Conservation (phyloP, 2,888 invertebrate genomes). For the Empis stercorea region DNA sequence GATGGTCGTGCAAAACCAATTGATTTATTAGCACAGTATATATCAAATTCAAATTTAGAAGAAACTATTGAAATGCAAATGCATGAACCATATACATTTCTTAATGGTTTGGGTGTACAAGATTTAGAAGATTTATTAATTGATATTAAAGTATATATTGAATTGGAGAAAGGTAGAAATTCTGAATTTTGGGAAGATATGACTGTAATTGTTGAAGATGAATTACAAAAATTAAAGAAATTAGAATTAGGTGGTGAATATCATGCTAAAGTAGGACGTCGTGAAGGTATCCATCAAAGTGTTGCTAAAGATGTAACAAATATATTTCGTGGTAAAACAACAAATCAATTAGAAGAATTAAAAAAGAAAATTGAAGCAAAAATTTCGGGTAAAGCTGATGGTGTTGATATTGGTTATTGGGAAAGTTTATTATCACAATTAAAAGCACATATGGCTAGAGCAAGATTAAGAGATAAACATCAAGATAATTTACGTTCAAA, state of each 20-base stretch:
- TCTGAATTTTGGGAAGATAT: slow-evolving; percentile 93
- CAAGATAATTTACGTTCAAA: slow-evolving; percentile 80
- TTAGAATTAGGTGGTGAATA: slow-evolving; percentile 47
- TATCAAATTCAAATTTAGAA: slow-evolving; percentile 77
- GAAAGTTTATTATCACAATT: slow-evolving; percentile 90
- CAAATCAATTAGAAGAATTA: slow-evolving; percentile 69
- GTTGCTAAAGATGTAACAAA: slow-evolving; percentile 80
- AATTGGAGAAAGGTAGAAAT: slow-evolving; percentile 80
- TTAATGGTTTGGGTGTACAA: slow-evolving; percentile 76
- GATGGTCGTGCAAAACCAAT: slow-evolving; percentile 97
- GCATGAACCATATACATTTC: slow-evolving; percentile 94
- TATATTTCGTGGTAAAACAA: slow-evolving; percentile 88
- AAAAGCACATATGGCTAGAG: slow-evolving; percentile 89
- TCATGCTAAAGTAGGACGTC: slow-evolving; percentile 40
- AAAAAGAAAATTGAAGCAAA: slow-evolving; percentile 77
- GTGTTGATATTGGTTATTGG: slow-evolving; percentile 96
- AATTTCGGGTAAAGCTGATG: slow-evolving; percentile 70
- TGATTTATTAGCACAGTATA: slow-evolving; percentile 92
- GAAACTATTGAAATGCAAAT: slow-evolving; percentile 97
- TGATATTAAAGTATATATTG: slow-evolving; percentile 89
- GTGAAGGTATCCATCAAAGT: slow-evolving; percentile 68
- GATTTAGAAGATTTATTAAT: slow-evolving; percentile 93
- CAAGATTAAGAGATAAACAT: slow-evolving; percentile 82
- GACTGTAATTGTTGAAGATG: slow-evolving; percentile 87
- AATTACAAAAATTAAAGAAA: slow-evolving; percentile 73